Conservation (phyloP, 2,888 invertebrate species). For the Omphaloscelis lunosa region DNA sequence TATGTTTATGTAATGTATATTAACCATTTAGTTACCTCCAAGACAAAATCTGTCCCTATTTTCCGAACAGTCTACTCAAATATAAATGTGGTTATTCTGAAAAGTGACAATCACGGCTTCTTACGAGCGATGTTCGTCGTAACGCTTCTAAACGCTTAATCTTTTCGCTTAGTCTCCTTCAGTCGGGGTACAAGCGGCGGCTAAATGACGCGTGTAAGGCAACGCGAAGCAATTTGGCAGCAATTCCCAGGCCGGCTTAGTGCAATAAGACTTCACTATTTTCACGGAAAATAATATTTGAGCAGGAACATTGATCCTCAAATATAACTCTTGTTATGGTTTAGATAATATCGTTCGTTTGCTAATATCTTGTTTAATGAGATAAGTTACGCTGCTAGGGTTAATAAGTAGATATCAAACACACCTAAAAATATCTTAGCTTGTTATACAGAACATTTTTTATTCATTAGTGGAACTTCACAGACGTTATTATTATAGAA, state of each 20-base stretch:
- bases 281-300: conserved; percentile 78
- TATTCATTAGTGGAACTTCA: not conserved
- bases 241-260: conserved; percentile 76
- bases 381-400: not conserved
- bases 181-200: conserved; percentile 67
- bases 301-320: conserved; percentile 66
- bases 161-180: conserved; percentile 63
- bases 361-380: conserved; percentile 13
- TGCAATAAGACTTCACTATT: conserved; percentile 77
- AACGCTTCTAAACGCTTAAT: conserved; percentile 61
- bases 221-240: conserved; percentile 88
- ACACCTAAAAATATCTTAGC: not conserved
- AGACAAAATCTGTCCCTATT: conserved; percentile 1
- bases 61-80: conserved; percentile 4
- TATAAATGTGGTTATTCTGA: conserved; percentile 41
- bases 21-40: not conserved
- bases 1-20: not conserved
- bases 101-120: conserved; percentile 45
- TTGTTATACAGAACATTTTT: not conserved
- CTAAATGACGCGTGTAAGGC: conserved; percentile 88
- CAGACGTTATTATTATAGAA: not conserved
- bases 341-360: conserved; percentile 36
- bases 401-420: not conserved
- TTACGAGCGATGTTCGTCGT: conserved; percentile 47
- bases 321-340: conserved; percentile 60